Conservation (phyloP, 2,113 vertebrate genomes). For the Phrynocephalus versicolor region DNA sequence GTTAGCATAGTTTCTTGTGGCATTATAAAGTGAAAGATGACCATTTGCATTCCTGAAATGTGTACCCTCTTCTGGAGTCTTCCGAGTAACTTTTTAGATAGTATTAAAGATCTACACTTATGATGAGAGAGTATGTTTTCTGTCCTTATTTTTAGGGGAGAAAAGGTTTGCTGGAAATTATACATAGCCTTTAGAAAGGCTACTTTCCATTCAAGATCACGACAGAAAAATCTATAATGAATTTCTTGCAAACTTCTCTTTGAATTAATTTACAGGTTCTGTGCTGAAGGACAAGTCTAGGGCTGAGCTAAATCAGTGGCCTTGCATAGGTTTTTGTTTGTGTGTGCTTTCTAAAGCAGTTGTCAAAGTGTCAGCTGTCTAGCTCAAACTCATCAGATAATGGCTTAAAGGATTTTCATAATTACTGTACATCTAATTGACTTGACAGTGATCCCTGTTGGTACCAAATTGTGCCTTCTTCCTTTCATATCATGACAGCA, state of each 20-base stretch:
- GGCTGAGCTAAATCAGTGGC: slow-evolving; percentile 5
- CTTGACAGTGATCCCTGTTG: background rate
- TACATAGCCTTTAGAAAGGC: slow-evolving; percentile 25
- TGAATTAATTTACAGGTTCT: slow-evolving; percentile 13
- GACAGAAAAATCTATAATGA: slow-evolving; percentile 9
- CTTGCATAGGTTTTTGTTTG: background rate
- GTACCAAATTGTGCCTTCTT: slow-evolving; percentile 13
- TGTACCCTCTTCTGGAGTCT: background rate
- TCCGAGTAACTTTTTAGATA: background rate
- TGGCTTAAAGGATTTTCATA: background rate
- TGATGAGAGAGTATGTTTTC: background rate
- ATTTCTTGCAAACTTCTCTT: background rate
- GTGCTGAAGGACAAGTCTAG: background rate
- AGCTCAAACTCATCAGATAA: background rate
- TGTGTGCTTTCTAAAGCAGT: background rate
- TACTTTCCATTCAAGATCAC: slow-evolving; percentile 8
- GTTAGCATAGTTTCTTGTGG: background rate
- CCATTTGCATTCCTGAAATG: background rate
- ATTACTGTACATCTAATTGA: background rate
- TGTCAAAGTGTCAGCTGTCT: background rate
- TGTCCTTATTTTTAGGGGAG: too few species aligned
- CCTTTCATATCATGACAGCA: slow-evolving; percentile 15
- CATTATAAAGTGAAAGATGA: background rate
- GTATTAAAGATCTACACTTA: background rate
- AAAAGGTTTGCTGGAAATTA: background rate